phyloP scores from a whole-genome alignment of 2,113 vertebrate species.

The Thryonomys swinderianus region DNA sequence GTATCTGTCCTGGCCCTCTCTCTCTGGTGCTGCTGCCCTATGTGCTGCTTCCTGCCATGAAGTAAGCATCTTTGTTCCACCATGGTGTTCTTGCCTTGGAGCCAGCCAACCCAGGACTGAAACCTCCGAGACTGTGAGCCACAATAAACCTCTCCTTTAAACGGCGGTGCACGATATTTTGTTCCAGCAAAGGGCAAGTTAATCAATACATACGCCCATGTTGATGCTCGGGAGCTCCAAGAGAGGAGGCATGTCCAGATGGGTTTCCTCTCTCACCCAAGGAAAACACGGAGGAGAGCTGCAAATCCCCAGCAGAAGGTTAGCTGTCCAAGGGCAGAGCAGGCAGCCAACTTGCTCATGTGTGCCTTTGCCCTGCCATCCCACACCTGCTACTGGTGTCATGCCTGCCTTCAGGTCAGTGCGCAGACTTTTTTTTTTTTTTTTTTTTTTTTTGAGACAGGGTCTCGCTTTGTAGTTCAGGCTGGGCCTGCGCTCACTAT shows the following conservation, averaged over 20 bases:
- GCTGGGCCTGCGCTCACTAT: too few species aligned
- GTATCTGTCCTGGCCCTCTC: too few species aligned
- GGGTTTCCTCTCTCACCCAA: constrained; percentile 13
- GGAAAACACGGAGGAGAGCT: background rate
- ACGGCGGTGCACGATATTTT: background rate
- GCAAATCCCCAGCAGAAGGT: background rate
- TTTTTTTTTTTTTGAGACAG: too few species aligned
- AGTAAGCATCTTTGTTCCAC: background rate
- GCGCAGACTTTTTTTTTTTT: too few species aligned
- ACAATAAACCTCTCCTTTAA: background rate
- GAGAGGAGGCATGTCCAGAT: background rate
- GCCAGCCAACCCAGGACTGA: background rate
- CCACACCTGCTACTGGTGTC: background rate
- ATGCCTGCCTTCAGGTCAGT: background rate
- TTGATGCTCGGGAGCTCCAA: background rate
- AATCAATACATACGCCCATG: background rate
- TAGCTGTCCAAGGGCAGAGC: background rate
- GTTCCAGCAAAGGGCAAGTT: background rate
- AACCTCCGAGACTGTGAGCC: background rate
- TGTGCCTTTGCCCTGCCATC: background rate
- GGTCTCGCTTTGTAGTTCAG: too few species aligned
- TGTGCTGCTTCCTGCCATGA: background rate
- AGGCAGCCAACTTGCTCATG: background rate
- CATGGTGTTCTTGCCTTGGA: background rate
- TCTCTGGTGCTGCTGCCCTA: background rate